Evolutionary conservation across 2,888 invertebrate species (phyloP).

Genomic region (Alloplasta piceator): DNA sequence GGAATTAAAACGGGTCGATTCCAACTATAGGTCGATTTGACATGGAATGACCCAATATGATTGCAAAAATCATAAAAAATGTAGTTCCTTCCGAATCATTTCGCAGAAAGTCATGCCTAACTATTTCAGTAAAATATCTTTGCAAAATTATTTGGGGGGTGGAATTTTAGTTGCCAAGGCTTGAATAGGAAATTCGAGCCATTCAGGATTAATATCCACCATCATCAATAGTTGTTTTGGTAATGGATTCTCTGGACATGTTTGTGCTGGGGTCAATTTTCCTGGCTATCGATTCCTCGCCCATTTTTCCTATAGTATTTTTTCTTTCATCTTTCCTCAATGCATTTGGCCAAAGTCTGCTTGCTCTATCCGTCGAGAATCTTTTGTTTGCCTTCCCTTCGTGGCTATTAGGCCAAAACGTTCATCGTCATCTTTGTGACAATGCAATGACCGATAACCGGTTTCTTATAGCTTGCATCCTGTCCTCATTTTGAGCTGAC

Average conservation of each 20-base stretch:
- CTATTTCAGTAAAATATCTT: background rate
- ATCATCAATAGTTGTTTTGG: background rate
- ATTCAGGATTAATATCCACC: background rate
- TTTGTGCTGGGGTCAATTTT: too few relatives aligned
- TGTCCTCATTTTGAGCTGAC: background rate
- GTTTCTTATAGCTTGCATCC: background rate
- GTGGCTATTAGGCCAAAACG: background rate
- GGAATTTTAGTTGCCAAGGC: background rate
- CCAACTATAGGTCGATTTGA: too few relatives aligned
- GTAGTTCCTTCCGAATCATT: background rate
- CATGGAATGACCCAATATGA: too few relatives aligned
- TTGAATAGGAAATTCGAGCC: background rate
- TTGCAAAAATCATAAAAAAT: background rate
- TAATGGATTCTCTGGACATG: too few relatives aligned
- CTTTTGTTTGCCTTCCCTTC: background rate
- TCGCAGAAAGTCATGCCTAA: background rate
- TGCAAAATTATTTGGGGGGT: background rate
- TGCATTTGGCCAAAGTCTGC: background rate
- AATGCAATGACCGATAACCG: background rate
- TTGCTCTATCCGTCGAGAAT: background rate
- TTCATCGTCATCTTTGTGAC: background rate
- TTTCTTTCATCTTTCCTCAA: background rate
- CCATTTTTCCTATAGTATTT: background rate
- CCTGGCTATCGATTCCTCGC: too few relatives aligned
- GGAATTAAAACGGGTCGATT: too few relatives aligned